phyloP scores from a whole-genome alignment of 2,888 invertebrate genomes.

The Operophtera brumata region DNA sequence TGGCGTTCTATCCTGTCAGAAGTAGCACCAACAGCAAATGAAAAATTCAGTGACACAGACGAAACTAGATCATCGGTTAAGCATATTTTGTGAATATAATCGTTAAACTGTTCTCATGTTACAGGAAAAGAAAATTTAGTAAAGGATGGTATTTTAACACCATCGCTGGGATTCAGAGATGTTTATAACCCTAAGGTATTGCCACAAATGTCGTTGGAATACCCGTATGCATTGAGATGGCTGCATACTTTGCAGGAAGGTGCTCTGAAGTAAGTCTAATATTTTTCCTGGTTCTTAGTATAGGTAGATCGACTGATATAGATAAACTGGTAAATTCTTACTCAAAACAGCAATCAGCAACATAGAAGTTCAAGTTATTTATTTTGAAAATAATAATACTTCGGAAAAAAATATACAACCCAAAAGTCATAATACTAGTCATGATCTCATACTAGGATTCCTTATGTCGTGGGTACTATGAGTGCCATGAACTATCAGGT shows the following conservation, averaged over 20 bases:
- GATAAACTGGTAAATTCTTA: too few species aligned
- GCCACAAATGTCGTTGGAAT: slow-evolving; percentile 50
- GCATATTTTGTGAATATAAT: neutral
- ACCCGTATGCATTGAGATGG: slow-evolving; percentile 47
- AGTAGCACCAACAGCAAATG: too few species aligned
- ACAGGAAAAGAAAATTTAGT: slow-evolving; percentile 47
- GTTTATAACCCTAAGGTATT: slow-evolving; percentile 40
- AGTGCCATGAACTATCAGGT: too few species aligned
- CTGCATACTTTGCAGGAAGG: slow-evolving; percentile 51
- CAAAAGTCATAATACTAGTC: too few species aligned
- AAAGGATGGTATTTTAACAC: slow-evolving; percentile 40
- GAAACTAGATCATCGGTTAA: neutral
- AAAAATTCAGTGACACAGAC: neutral
- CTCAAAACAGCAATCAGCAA: too few species aligned
- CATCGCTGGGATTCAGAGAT: slow-evolving; percentile 43
- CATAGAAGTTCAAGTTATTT: too few species aligned
- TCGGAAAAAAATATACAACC: too few species aligned
- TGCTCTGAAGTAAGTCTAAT: slow-evolving; percentile 43
- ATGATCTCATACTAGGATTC: too few species aligned
- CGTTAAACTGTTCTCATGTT: slow-evolving; percentile 7
- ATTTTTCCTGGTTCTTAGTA: neutral
- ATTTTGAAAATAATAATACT: too few species aligned
- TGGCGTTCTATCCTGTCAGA: too few species aligned
- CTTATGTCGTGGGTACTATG: too few species aligned
- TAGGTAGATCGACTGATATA: too few species aligned